Evolutionary conservation across 1,140 invertebrate species (phyloP).

Genomic region (Bombus terrestris): DNA sequence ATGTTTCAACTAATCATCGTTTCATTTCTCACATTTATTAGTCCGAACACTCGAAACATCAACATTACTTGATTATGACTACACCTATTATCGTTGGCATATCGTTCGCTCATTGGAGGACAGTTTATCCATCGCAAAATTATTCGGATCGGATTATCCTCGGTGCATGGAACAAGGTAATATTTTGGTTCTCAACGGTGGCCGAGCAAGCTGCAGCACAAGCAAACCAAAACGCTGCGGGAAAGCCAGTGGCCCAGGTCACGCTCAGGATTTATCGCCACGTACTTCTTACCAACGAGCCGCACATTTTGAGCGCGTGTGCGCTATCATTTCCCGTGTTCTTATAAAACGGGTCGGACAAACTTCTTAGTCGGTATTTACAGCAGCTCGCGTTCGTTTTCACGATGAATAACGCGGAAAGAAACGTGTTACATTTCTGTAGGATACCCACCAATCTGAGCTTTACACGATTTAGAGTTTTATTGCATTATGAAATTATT

Average conservation of each 20-base stretch:
- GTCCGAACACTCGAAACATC: neutral
- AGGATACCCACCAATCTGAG: neutral
- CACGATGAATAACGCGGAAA: neutral
- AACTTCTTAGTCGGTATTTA: slow-evolving; percentile 44
- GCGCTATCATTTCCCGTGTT: slow-evolving; percentile 42
- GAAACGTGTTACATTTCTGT: neutral
- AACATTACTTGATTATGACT: too few relatives aligned
- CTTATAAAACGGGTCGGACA: slow-evolving; percentile 32
- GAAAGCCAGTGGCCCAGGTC: slow-evolving; percentile 65
- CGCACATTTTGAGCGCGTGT: slow-evolving; percentile 48
- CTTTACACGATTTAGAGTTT: neutral
- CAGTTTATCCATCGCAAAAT: slow-evolving; percentile 56
- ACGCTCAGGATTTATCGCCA: slow-evolving; percentile 76
- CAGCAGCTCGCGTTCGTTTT: neutral
- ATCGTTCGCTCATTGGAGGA: neutral
- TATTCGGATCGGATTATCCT: slow-evolving; percentile 72
- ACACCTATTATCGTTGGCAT: neutral
- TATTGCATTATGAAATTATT: neutral
- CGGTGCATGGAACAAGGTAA: slow-evolving; percentile 67
- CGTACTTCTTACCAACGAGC: slow-evolving; percentile 68
- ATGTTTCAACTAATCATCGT: neutral
- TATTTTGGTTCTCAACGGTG: slow-evolving; percentile 66
- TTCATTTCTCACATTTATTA: neutral
- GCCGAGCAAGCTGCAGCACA: slow-evolving; percentile 59
- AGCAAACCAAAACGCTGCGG: slow-evolving; percentile 76